Conservation (phyloP, 2,113 vertebrate genomes). For the Mobula hypostoma region DNA sequence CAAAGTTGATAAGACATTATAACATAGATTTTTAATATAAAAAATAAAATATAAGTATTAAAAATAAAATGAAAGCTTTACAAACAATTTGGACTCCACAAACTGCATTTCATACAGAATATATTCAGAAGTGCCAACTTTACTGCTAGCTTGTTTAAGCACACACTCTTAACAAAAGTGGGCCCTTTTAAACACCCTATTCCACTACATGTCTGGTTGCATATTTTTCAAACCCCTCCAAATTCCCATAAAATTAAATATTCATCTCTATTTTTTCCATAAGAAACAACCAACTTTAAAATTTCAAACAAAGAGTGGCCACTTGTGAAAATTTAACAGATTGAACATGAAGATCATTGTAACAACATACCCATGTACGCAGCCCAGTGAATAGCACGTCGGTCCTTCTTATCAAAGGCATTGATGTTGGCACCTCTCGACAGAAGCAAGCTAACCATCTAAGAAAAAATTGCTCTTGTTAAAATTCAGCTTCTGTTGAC, state of each 20-base stretch:
- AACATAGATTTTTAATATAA: too few relatives aligned
- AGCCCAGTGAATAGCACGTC: conserved; percentile 96
- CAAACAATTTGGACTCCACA: background rate
- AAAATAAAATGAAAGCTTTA: background rate
- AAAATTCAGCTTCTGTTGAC: background rate
- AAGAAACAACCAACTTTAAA: background rate
- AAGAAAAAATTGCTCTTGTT: conserved; percentile 41
- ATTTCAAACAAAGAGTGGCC: background rate
- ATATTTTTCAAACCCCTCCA: background rate
- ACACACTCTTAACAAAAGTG: background rate
- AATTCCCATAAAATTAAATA: background rate
- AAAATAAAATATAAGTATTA: too few relatives aligned
- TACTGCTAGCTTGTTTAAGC: background rate
- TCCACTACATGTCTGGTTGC: background rate
- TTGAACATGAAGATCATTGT: background rate
- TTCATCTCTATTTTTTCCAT: background rate
- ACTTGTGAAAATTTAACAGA: background rate
- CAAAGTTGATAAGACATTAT: too few relatives aligned
- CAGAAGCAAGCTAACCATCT: conserved; percentile 94
- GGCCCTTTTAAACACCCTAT: background rate
- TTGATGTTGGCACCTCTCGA: conserved; percentile 98
- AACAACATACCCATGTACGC: conserved; percentile 89
- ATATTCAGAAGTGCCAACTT: background rate
- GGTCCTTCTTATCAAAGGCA: conserved; percentile 97
- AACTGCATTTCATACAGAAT: background rate